These are phyloP conservation scores for Podiceps cristatus DNA, from an alignment of 2,113 vertebrate genomes.

Conservation along the genomic window DNA sequence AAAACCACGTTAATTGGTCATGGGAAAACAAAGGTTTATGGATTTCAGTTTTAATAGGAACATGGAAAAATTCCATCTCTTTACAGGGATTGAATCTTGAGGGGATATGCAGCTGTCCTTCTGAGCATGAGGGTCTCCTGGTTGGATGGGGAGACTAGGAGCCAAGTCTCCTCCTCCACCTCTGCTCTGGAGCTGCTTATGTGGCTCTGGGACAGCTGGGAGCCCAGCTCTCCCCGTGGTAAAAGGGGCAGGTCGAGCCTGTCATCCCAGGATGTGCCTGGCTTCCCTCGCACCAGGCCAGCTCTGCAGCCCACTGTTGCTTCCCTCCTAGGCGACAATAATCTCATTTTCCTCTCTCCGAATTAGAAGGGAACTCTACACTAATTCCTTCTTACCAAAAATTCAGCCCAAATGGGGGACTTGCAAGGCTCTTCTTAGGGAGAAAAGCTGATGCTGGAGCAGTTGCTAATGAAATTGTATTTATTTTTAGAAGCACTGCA, in stretches of 20 bases:
- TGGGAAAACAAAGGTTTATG: background rate
- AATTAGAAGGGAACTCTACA: background rate
- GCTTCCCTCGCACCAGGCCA: background rate
- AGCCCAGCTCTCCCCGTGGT: background rate
- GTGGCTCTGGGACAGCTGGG: background rate
- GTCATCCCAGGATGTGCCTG: background rate
- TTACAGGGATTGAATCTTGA: background rate
- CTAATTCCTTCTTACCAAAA: background rate
- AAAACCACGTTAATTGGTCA: background rate
- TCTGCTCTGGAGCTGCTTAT: background rate
- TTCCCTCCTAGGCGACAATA: background rate
- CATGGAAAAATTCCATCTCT: background rate
- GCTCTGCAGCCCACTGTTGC: background rate
- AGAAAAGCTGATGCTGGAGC: background rate
- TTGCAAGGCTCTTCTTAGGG: background rate
- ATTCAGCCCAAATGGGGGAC: background rate
- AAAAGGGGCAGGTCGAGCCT: background rate
- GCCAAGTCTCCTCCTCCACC: background rate
- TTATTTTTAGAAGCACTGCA: background rate
- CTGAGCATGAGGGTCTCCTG: background rate
- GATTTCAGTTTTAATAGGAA: background rate
- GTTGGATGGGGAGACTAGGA: background rate
- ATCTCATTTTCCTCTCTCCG: background rate
- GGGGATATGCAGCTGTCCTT: background rate
- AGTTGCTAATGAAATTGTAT: background rate